Percentiles rank a stretch among this genome's conserved stretches.
Conservation (phyloP, 2,113 vertebrate genomes). For the Zosterops hypoxanthus region DNA sequence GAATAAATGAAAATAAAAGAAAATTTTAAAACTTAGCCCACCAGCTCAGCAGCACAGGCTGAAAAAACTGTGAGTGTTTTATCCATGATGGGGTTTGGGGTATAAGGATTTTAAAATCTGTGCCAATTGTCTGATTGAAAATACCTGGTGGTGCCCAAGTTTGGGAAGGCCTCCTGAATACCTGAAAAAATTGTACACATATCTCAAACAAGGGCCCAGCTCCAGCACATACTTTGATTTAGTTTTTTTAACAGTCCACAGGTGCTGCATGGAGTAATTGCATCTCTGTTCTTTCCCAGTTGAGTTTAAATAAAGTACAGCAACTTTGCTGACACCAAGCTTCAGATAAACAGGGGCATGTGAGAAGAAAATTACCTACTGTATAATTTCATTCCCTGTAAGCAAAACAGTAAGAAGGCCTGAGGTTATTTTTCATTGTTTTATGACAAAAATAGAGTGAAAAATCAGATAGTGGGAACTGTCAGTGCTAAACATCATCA, state of each 20-base stretch:
- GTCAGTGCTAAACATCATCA: neutral
- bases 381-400: neutral
- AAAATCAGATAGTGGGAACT: neutral
- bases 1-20: neutral
- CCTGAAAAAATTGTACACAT: neutral
- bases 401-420: neutral
- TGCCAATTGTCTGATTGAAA: neutral
- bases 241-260: neutral
- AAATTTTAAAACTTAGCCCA: neutral
- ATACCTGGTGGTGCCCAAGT: neutral
- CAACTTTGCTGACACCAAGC: neutral
- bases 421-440: neutral
- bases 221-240: neutral
- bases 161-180: neutral
- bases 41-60: neutral
- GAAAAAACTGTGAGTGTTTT: neutral
- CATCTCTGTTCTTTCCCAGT: neutral
- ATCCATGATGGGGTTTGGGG: neutral
- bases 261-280: neutral
- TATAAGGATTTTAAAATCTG: neutral
- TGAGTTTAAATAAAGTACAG: neutral
- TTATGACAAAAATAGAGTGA: neutral
- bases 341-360: neutral
- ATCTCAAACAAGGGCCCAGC: neutral
- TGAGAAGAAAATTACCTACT: neutral